These are phyloP conservation scores for Anolis carolinensis DNA, from an alignment of 2,113 vertebrate species.

Conservation along the genomic window DNA sequence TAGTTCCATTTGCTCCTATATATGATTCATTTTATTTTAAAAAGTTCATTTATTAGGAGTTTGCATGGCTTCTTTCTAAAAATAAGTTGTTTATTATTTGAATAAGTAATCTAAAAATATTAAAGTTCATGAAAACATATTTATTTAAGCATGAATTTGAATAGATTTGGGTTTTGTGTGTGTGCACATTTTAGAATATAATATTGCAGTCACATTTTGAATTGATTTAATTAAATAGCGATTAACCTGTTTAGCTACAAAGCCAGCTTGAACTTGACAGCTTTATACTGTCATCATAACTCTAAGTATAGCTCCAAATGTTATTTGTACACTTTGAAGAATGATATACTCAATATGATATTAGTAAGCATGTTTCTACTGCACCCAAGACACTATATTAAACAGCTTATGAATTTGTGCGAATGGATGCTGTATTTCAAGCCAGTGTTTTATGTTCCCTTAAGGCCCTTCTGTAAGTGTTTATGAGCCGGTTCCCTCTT, in stretches of 20 bases:
- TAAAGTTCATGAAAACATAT: slow-evolving; percentile 24
- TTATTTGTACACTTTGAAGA: background rate
- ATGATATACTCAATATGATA: background rate
- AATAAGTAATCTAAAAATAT: slow-evolving; percentile 51
- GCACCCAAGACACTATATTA: background rate
- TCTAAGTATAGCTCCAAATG: background rate
- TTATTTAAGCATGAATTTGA: slow-evolving; percentile 40
- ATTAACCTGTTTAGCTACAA: background rate
- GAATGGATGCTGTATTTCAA: background rate
- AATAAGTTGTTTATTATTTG: background rate
- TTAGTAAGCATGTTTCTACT: background rate
- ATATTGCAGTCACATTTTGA: background rate
- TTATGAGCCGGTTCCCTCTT: background rate
- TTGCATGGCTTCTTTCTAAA: slow-evolving; percentile 23
- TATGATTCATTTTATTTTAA: background rate
- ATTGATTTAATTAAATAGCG: background rate
- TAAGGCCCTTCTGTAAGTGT: background rate
- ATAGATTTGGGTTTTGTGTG: slow-evolving; percentile 28
- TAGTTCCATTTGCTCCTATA: background rate
- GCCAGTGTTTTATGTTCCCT: background rate
- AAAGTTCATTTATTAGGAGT: slow-evolving; percentile 31
- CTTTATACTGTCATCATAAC: background rate
- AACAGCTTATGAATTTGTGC: background rate
- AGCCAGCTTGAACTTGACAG: background rate
- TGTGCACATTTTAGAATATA: background rate